A percentile compares a stretch with the other conserved stretches of the same genome.
Evolutionary conservation across 1,140 invertebrate species (phyloP).

Genomic region (Drosophila yakuba): DNA sequence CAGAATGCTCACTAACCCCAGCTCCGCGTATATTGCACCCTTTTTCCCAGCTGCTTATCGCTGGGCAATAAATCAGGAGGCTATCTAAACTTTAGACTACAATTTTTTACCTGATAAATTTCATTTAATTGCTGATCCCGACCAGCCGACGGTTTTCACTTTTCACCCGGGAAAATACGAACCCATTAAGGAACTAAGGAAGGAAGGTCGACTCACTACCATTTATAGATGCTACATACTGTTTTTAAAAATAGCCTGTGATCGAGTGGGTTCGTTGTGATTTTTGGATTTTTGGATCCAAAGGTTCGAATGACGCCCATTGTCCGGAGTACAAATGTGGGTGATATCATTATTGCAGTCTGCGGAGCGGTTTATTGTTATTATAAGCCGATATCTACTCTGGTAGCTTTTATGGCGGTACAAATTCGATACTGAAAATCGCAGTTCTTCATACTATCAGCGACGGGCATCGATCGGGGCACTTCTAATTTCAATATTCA

Average conservation of each 20-base stretch:
- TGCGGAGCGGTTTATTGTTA: constrained; percentile 43
- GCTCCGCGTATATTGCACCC: constrained; percentile 14
- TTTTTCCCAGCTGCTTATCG: constrained; percentile 60
- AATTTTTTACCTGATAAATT: constrained; percentile 71
- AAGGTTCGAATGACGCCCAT: constrained; percentile 19
- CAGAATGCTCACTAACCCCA: neutral
- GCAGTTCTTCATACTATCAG: constrained; percentile 60
- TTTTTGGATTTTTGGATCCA: constrained; percentile 4
- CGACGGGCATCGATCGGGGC: constrained; percentile 12
- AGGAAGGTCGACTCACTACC: neutral
- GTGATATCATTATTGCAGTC: constrained; percentile 27
- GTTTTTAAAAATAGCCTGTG: neutral
- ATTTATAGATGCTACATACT: neutral
- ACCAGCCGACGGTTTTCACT: constrained; percentile 59
- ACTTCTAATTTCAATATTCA: constrained; percentile 38
- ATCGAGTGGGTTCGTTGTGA: neutral
- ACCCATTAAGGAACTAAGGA: neutral
- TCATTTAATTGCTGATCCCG: constrained; percentile 70
- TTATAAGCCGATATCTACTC: constrained; percentile 66
- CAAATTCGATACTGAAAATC: constrained; percentile 60
- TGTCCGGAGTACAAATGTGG: constrained; percentile 16
- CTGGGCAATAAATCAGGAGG: constrained; percentile 77
- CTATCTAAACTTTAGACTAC: constrained; percentile 80
- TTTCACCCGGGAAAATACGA: neutral
- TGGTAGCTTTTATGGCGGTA: constrained; percentile 66